phyloP scores from a whole-genome alignment of 92 coral and sea anemone genomes.

The Pocillopora grandis region DNA sequence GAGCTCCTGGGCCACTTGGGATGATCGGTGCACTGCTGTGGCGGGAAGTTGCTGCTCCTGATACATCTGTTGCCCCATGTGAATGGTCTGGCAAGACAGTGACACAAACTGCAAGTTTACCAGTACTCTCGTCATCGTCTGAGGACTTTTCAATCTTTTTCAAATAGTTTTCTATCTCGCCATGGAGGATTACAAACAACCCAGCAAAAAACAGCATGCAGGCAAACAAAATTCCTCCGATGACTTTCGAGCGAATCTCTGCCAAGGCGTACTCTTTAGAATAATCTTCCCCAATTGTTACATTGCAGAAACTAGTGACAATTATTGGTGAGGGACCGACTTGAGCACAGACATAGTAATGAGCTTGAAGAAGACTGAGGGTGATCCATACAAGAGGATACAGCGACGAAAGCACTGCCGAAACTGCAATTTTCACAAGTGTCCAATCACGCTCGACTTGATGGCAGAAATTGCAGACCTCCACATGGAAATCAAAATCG shows the following conservation, averaged over 20 bases:
- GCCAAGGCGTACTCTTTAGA: conserved; percentile 6
- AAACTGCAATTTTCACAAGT: conserved; percentile 27
- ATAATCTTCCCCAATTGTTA: background rate
- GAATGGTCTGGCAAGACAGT: conserved; percentile 1
- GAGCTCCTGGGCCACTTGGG: background rate
- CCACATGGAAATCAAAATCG: conserved; percentile 16
- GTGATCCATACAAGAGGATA: conserved; percentile 35
- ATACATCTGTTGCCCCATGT: background rate
- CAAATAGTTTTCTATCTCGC: conserved; percentile 22
- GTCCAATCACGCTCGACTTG: conserved; percentile 25
- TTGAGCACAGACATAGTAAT: conserved; percentile 15
- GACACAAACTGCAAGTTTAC: conserved; percentile 7
- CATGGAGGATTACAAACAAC: conserved; percentile 30
- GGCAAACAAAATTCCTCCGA: conserved; percentile 21
- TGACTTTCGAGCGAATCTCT: conserved; percentile 19
- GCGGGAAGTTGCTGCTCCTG: conserved; percentile 1
- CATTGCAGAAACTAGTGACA: conserved; percentile 1
- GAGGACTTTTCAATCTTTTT: conserved; percentile 12
- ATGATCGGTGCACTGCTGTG: conserved; percentile 21
- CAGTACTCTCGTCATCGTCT: background rate
- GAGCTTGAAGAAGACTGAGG: conserved; percentile 29
- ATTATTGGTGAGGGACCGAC: conserved; percentile 1
- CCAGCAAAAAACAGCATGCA: conserved; percentile 11
- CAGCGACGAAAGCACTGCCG: conserved; percentile 26
- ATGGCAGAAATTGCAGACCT: conserved; percentile 16